Percentiles rank a stretch among this genome's conserved stretches.
Evolutionary conservation across 2,888 invertebrate genomes (phyloP).

Genomic region (Eupeodes luniger): DNA sequence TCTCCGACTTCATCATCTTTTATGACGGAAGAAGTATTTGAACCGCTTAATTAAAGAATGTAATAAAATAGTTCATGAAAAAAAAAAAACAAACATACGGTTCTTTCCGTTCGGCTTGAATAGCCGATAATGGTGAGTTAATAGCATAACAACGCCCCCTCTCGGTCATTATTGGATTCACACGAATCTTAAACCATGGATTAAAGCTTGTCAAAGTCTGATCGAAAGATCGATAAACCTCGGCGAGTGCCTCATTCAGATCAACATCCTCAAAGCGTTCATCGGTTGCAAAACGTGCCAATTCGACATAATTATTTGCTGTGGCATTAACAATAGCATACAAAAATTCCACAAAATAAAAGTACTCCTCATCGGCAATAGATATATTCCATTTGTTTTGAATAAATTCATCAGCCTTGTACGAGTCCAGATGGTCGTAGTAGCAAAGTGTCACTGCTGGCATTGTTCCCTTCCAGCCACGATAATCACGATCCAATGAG

Average conservation of each 20-base stretch:
- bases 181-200: conserved; percentile 78
- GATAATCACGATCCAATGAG: conserved; percentile 83
- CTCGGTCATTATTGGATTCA: conserved; percentile 86
- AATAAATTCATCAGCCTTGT: conserved; percentile 81
- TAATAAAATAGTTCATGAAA: not conserved
- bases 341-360: conserved; percentile 85
- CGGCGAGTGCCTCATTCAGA: conserved; percentile 81
- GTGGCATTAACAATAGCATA: conserved; percentile 84
- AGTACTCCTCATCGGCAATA: conserved; percentile 83
- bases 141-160: conserved; percentile 87
- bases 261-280: conserved; percentile 83
- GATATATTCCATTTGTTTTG: conserved; percentile 84
- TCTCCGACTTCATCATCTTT: conserved; percentile 77
- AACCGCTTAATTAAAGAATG: not conserved
- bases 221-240: conserved; percentile 80
- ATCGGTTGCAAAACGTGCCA: conserved; percentile 84
- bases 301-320: conserved; percentile 82
- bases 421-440: conserved; percentile 81
- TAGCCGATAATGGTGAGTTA: conserved; percentile 85
- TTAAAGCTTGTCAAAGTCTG: conserved; percentile 80
- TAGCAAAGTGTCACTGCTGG: conserved; percentile 83
- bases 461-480: conserved; percentile 82
- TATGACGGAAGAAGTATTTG: not conserved
- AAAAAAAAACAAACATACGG: conserved; percentile 74
- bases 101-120: conserved; percentile 51